Conservation (phyloP, 2,888 invertebrate species). For the Ichneumoninae sp. region DNA sequence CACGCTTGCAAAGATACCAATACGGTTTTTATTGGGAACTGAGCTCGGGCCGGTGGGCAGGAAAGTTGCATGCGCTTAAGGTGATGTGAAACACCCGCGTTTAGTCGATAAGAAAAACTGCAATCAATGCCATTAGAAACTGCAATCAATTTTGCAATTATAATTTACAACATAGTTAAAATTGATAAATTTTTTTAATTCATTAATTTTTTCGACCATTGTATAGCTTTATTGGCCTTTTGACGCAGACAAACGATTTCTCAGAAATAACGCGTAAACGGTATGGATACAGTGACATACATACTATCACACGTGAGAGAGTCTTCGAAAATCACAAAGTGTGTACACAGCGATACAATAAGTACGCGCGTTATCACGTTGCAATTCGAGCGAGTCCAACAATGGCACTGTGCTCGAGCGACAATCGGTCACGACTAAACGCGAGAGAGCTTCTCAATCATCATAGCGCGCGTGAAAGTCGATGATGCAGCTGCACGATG, state of each 20-base stretch:
- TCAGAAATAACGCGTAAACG: not conserved
- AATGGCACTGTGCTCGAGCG: slow-evolving; percentile 27
- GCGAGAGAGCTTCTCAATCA: slow-evolving; percentile 30
- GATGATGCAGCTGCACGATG: slow-evolving; percentile 36
- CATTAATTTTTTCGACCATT: too few species aligned
- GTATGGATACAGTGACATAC: not conserved
- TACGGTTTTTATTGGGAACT: too few species aligned
- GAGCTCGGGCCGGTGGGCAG: too few species aligned
- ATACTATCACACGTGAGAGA: slow-evolving; percentile 10
- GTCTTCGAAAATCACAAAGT: slow-evolving; percentile 45
- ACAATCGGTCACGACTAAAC: slow-evolving; percentile 20
- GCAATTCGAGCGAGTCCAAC: slow-evolving; percentile 23
- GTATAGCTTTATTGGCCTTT: too few species aligned
- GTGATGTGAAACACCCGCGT: too few species aligned
- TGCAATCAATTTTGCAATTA: too few species aligned
- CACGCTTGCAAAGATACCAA: too few species aligned
- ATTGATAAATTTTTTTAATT: not conserved
- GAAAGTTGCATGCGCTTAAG: too few species aligned
- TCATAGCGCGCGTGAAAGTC: slow-evolving; percentile 7
- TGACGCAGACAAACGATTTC: not conserved
- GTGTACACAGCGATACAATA: slow-evolving; percentile 14
- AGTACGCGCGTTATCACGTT: slow-evolving; percentile 41
- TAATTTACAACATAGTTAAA: not conserved
- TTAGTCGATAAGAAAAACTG: too few species aligned
- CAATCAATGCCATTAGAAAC: too few species aligned